Evolutionary conservation across 2,797 vertebrate genomes (phyloP).

Genomic region (Neosilurus hyrtlii): DNA sequence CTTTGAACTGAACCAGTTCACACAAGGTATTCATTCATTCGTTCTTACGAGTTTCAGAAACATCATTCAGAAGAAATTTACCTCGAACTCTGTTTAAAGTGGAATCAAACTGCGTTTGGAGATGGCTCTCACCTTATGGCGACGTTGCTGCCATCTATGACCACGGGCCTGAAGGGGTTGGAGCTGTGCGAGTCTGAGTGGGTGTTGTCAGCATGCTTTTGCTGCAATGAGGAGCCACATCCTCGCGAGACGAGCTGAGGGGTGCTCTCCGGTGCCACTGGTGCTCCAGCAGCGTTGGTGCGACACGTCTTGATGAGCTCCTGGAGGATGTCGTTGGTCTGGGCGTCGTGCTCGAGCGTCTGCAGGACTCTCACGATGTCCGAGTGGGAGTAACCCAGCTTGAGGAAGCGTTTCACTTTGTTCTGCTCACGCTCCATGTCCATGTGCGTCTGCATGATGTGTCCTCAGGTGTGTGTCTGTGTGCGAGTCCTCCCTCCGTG

Average conservation of each 20-base stretch:
- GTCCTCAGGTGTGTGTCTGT: background rate
- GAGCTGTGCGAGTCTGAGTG: constrained; percentile 41
- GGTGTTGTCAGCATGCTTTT: constrained; percentile 8
- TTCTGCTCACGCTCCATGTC: constrained; percentile 69
- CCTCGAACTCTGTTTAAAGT: too few relatives aligned
- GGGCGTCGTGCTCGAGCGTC: constrained; percentile 76
- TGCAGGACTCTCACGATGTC: constrained; percentile 82
- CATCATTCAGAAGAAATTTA: too few relatives aligned
- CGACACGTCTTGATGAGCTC: constrained; percentile 85
- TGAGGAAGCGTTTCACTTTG: constrained; percentile 87
- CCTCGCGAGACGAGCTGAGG: constrained; percentile 77
- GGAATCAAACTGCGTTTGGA: too few relatives aligned
- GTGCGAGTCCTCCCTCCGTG: background rate
- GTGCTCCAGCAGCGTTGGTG: constrained; percentile 43
- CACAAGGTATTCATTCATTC: too few relatives aligned
- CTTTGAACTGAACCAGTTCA: too few relatives aligned
- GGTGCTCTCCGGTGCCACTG: constrained; percentile 27
- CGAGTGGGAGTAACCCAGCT: constrained; percentile 79
- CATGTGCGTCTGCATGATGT: background rate
- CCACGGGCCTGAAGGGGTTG: constrained; percentile 75
- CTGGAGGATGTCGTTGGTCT: constrained; percentile 87
- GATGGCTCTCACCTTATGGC: constrained; percentile 84
- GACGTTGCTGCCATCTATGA: constrained; percentile 92
- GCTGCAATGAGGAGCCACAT: constrained; percentile 55
- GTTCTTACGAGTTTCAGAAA: too few relatives aligned